These are phyloP conservation scores for Sitobion miscanthi DNA, from an alignment of 1,140 invertebrate genomes.

Conservation along the genomic window DNA sequence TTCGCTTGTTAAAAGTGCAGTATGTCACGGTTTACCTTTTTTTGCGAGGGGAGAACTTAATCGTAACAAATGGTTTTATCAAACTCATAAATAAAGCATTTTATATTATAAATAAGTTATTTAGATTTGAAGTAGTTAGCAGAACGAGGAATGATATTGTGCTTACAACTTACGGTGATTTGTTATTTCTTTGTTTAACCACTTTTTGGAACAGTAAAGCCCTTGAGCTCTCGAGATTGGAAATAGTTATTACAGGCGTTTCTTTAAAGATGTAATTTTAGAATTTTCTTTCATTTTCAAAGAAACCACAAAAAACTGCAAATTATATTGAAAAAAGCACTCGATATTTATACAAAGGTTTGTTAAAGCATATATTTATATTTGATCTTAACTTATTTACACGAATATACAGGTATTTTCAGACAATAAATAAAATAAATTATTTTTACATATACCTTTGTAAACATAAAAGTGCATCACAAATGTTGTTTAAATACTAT, in stretches of 20 bases:
- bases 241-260: neutral
- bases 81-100: neutral
- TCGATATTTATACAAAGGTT: neutral
- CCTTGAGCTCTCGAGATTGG: neutral
- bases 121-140: neutral
- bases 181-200: neutral
- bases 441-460: neutral
- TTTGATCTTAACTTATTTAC: neutral
- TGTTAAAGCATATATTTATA: neutral
- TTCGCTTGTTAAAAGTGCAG: neutral
- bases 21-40: neutral
- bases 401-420: neutral
- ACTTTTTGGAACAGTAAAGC: neutral
- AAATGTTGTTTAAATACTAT: neutral
- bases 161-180: neutral
- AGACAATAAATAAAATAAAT: neutral
- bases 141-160: neutral
- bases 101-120: conserved; percentile 1
- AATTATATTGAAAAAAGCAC: neutral
- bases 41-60: neutral
- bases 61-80: neutral
- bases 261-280: neutral
- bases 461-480: neutral
- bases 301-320: neutral
- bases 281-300: neutral